phyloP scores from a whole-genome alignment of 2,888 invertebrate species.

The Trachelus tabidus region DNA sequence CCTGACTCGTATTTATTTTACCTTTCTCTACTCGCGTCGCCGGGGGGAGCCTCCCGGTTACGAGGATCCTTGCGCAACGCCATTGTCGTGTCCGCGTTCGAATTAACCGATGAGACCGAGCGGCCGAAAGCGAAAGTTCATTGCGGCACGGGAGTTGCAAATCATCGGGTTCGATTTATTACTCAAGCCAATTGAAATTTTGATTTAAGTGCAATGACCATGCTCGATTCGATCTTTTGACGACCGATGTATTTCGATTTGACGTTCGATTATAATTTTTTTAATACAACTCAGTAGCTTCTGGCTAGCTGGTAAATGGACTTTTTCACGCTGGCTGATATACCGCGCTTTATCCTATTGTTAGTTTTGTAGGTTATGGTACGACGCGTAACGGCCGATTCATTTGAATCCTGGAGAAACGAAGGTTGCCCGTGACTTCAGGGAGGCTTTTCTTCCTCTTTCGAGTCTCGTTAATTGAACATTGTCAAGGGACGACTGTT shows the following conservation, averaged over 20 bases:
- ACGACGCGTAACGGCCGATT: no score
- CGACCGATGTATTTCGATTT: not conserved
- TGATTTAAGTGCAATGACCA: not conserved
- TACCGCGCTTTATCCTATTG: not conserved
- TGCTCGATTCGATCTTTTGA: no score
- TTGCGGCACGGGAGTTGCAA: not conserved
- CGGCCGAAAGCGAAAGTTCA: constrained; percentile 7
- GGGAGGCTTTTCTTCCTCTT: not conserved
- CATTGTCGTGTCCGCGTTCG: constrained; percentile 5
- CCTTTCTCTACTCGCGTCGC: not conserved
- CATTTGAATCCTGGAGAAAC: no score
- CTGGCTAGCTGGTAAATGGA: not conserved
- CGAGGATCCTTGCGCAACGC: constrained; percentile 1
- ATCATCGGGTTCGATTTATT: not conserved
- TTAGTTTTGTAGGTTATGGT: not conserved
- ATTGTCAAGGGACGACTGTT: not conserved
- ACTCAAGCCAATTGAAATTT: not conserved
- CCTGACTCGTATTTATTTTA: not conserved
- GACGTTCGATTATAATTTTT: not conserved
- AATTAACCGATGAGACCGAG: constrained; percentile 4
- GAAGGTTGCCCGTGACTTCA: no score
- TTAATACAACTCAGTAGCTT: not conserved
- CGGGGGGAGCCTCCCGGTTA: not conserved
- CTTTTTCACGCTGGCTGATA: not conserved
- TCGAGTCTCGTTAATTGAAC: not conserved